phyloP scores from a whole-genome alignment of 2,797 vertebrate genomes.

The Hapalemur alaotrensis region DNA sequence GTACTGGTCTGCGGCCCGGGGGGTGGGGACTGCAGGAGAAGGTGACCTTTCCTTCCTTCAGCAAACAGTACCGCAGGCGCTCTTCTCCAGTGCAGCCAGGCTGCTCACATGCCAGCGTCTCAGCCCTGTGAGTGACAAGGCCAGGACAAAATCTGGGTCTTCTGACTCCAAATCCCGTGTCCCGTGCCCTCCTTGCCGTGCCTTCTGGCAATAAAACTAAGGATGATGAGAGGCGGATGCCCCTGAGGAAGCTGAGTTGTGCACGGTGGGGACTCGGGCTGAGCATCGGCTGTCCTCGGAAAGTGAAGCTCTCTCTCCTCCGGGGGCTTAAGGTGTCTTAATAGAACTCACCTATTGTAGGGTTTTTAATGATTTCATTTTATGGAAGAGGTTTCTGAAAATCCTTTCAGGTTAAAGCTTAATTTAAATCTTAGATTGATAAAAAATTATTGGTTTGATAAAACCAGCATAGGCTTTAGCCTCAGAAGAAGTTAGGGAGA shows the following conservation, averaged over 20 bases:
- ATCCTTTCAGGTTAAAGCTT: not conserved
- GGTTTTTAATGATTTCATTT: not conserved
- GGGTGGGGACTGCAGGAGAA: too few species aligned
- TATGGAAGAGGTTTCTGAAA: not conserved
- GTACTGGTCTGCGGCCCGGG: too few species aligned
- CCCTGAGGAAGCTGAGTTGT: not conserved
- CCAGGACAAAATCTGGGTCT: not conserved
- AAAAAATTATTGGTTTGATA: not conserved
- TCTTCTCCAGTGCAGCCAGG: not conserved
- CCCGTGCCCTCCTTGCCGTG: fast-evolving
- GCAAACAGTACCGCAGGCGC: fast-evolving
- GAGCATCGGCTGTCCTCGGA: not conserved
- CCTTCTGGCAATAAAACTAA: not conserved
- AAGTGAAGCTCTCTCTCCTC: not conserved
- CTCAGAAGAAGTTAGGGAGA: not conserved
- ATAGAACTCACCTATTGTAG: not conserved
- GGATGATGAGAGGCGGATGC: too few species aligned
- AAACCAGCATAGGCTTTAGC: not conserved
- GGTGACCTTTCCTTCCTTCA: not conserved
- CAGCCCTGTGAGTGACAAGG: fast-evolving
- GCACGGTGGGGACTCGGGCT: fast-evolving
- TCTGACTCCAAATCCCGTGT: not conserved
- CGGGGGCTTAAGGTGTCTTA: not conserved
- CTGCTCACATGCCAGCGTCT: fast-evolving
- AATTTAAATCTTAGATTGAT: not conserved